These are phyloP conservation scores for Druceiella hillmani DNA, from an alignment of 2,888 invertebrate species.

Conservation along the genomic window DNA sequence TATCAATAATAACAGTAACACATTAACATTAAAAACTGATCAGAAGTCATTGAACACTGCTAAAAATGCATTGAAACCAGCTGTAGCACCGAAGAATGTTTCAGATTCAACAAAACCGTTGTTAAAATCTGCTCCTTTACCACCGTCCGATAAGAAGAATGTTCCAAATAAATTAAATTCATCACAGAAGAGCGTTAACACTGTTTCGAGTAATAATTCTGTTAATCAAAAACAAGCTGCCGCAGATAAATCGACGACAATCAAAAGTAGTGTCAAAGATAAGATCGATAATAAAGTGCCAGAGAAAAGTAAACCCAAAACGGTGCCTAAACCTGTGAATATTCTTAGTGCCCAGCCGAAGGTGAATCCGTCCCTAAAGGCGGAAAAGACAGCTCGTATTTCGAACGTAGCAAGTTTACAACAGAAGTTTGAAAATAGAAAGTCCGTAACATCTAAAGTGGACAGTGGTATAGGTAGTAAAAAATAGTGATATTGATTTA, in stretches of 20 bases:
- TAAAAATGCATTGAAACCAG: conserved; percentile 44
- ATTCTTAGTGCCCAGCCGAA: conserved; percentile 35
- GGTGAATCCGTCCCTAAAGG: conserved; percentile 37
- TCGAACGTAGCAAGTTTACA: conserved; percentile 74
- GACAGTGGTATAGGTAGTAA: too few relatives aligned
- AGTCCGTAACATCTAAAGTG: too few relatives aligned
- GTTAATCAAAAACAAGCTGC: conserved; percentile 11
- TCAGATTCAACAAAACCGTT: conserved; percentile 35
- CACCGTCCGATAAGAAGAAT: conserved; percentile 35
- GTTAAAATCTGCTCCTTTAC: conserved; percentile 33
- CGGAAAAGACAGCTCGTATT: conserved; percentile 50
- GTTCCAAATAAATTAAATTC: conserved; percentile 31
- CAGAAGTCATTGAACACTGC: conserved; percentile 30
- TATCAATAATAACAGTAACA: conserved; percentile 45
- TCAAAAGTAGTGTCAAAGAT: conserved; percentile 41
- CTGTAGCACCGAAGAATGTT: conserved; percentile 35
- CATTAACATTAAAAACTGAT: conserved; percentile 29
- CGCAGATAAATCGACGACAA: conserved; percentile 33
- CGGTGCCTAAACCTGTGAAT: conserved; percentile 40
- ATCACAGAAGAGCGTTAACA: conserved; percentile 33
- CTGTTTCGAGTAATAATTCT: conserved; percentile 27
- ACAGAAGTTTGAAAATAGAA: conserved; percentile 68
- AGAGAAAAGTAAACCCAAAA: conserved; percentile 46
- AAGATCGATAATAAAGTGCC: conserved; percentile 44
- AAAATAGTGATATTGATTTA: too few relatives aligned